Conservation (phyloP, 92 coral and sea anemone genomes). For the Heliopora coerulea region DNA sequence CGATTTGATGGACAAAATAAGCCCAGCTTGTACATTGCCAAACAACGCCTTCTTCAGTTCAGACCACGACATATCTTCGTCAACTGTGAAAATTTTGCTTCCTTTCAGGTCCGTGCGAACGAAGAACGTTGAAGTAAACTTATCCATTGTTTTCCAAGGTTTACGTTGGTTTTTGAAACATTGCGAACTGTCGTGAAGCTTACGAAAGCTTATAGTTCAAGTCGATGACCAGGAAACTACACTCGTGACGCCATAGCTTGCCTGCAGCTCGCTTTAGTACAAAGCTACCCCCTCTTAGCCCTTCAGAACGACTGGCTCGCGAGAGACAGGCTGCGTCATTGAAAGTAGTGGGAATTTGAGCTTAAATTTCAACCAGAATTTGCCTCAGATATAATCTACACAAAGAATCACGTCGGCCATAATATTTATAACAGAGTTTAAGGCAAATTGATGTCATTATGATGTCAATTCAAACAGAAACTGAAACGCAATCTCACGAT, state of each 20-base stretch:
- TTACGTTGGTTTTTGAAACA: not conserved
- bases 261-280: not conserved
- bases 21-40: conserved; percentile 14
- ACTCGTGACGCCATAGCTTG: not conserved
- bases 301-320: conserved; percentile 9
- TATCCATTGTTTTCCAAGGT: conserved; percentile 18
- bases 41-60: conserved; percentile 20
- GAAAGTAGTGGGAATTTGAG: conserved; percentile 1
- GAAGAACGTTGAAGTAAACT: conserved; percentile 3
- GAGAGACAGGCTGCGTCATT: conserved; percentile 34
- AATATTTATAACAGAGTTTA: not conserved
- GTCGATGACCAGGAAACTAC: conserved; percentile 1
- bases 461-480: conserved; percentile 8
- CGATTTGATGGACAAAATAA: conserved; percentile 22
- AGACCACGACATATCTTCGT: not conserved
- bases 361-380: conserved; percentile 1
- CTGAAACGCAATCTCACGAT: conserved; percentile 3
- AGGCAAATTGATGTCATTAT: not conserved
- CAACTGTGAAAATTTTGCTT: not conserved
- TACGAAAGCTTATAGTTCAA: not conserved
- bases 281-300: conserved; percentile 42
- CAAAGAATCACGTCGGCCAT: not conserved
- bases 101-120: conserved; percentile 13
- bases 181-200: not conserved
- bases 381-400: not conserved